A percentile compares a stretch with the other conserved stretches of the same genome.
Evolutionary conservation across 2,797 vertebrate species (phyloP).

Genomic region (Cryptoprocta ferox): DNA sequence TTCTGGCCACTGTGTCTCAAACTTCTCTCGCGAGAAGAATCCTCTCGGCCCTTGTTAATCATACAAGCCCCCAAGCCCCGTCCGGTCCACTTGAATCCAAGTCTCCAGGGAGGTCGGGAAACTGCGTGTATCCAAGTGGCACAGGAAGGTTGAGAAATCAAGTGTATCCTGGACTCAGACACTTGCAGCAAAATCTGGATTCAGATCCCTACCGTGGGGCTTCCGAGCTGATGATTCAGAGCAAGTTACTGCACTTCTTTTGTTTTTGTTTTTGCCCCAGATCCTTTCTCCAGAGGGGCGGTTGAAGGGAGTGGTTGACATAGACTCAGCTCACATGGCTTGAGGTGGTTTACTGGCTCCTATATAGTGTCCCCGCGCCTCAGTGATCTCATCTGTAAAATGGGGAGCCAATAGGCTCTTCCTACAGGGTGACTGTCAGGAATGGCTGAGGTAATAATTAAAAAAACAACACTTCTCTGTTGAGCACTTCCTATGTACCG

Average conservation of each 20-base stretch:
- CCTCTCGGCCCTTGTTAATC: neutral
- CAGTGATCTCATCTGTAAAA: neutral
- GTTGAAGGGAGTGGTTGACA: neutral
- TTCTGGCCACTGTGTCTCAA: neutral
- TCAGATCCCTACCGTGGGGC: rapidly evolving
- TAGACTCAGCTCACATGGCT: neutral
- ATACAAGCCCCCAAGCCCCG: neutral
- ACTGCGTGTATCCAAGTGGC: neutral
- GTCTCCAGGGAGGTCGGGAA: neutral
- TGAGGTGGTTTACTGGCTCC: neutral
- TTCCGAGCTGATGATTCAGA: neutral
- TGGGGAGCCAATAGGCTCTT: neutral
- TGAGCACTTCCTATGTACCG: neutral
- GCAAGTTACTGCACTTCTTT: neutral
- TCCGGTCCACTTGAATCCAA: neutral
- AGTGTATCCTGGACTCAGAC: neutral
- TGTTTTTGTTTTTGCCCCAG: too few relatives aligned
- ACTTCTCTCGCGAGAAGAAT: neutral
- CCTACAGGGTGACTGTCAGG: neutral
- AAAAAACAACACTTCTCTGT: neutral
- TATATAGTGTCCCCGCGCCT: neutral
- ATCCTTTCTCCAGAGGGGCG: neutral
- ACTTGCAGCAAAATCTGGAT: neutral
- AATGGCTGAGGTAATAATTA: neutral
- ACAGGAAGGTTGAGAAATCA: neutral